A percentile compares a stretch with the other conserved stretches of the same genome.
These are phyloP conservation scores for Archivesica marissinica DNA, from an alignment of 1,140 invertebrate species.

Conservation along the genomic window DNA sequence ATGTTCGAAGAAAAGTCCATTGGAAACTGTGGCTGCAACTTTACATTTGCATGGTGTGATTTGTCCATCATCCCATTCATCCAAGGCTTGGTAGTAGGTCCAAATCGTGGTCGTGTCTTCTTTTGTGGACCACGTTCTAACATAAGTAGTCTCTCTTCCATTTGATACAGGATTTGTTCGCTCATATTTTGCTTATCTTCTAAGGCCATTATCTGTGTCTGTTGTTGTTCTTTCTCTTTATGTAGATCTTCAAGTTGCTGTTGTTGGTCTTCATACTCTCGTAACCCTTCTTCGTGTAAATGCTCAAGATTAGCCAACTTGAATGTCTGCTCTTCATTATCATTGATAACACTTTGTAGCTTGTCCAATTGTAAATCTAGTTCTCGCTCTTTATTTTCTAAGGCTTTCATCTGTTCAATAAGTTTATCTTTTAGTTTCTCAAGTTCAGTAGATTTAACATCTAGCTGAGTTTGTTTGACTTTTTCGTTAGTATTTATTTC, in stretches of 20 bases:
- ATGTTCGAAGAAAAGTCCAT: conserved; percentile 28
- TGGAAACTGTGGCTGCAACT: conserved; percentile 59
- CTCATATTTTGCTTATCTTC: conserved; percentile 68
- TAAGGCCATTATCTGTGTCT: conserved; percentile 64
- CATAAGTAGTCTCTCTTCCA: conserved; percentile 67
- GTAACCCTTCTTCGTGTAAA: conserved; percentile 67
- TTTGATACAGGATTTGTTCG: conserved; percentile 62
- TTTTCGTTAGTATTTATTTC: conserved; percentile 68
- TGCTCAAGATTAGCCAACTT: conserved; percentile 68
- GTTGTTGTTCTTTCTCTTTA: conserved; percentile 65
- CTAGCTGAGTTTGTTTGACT: conserved; percentile 65
- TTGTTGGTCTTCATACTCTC: conserved; percentile 69
- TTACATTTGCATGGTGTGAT: conserved; percentile 56
- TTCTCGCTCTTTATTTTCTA: conserved; percentile 70
- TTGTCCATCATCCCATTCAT: conserved; percentile 58
- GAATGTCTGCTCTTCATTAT: conserved; percentile 66
- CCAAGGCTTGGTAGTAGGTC: conserved; percentile 15
- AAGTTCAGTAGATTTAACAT: conserved; percentile 65
- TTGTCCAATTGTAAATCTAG: conserved; percentile 68
- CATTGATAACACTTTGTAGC: conserved; percentile 65
- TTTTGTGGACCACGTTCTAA: conserved; percentile 54
- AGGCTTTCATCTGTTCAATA: conserved; percentile 65
- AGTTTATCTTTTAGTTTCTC: conserved; percentile 67
- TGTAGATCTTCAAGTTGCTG: conserved; percentile 66
- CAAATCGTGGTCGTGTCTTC: conserved; percentile 26